Conservation (phyloP, 2,888 invertebrate species). For the Buathra laborator region DNA sequence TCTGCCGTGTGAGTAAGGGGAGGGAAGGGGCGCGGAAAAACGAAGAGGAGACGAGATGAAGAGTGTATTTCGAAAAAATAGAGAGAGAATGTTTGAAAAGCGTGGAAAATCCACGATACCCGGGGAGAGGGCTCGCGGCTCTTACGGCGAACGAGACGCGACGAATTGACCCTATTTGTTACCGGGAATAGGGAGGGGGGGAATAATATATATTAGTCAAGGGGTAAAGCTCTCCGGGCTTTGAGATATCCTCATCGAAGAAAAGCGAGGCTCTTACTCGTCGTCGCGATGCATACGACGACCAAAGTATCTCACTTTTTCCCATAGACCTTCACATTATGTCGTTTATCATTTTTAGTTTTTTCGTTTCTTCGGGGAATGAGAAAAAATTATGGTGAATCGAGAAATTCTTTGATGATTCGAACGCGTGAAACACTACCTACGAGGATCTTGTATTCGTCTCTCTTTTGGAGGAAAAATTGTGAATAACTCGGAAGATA, state of each 20-base stretch:
- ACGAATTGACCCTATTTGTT: constrained; percentile 66
- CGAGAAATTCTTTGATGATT: constrained; percentile 4
- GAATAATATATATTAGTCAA: constrained; percentile 60
- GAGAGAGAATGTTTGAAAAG: constrained; percentile 31
- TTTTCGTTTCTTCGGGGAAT: constrained; percentile 4
- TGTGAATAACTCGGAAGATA: no score
- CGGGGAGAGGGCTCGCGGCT: not conserved
- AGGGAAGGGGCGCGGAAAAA: not conserved
- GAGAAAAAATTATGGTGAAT: constrained; percentile 35
- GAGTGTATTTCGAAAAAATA: constrained; percentile 57
- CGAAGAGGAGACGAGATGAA: not conserved
- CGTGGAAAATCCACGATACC: no score
- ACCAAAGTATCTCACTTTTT: constrained; percentile 44
- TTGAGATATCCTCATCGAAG: constrained; percentile 36
- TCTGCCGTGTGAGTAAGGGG: constrained; percentile 81
- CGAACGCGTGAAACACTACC: constrained; percentile 7
- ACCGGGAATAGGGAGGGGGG: not conserved
- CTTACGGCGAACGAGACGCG: constrained; percentile 55
- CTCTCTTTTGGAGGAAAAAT: no score
- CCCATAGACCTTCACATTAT: constrained; percentile 30
- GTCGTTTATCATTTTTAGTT: constrained; percentile 38
- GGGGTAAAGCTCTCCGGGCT: constrained; percentile 51
- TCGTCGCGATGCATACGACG: constrained; percentile 53
- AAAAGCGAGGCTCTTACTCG: constrained; percentile 49
- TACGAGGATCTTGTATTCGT: not conserved